These are phyloP conservation scores for Sebastes trivittatus DNA, from an alignment of 2,797 vertebrate species.

Conservation along the genomic window DNA sequence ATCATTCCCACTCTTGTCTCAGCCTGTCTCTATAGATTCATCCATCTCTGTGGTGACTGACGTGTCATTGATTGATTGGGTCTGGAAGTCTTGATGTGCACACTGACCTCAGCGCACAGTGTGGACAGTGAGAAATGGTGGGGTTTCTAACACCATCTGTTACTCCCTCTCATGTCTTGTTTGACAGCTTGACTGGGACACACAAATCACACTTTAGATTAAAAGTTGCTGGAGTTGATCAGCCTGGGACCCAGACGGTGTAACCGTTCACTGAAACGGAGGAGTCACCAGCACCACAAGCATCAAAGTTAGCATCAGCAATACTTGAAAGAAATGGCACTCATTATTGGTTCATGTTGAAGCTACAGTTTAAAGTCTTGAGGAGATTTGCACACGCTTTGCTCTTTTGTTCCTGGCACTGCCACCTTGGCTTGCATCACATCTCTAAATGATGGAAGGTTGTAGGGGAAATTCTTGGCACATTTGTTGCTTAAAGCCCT, in stretches of 20 bases:
- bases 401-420: background rate
- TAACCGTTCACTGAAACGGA: background rate
- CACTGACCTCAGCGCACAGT: background rate
- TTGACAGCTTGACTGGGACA: background rate
- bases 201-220: background rate
- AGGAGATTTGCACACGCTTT: background rate
- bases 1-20: background rate
- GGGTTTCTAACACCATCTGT: background rate
- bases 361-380: conserved; percentile 1
- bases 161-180: background rate
- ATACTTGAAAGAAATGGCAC: background rate
- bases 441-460: background rate
- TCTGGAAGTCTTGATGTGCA: background rate
- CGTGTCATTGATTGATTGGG: background rate
- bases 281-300: background rate
- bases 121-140: background rate
- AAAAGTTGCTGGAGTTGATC: background rate
- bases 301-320: background rate
- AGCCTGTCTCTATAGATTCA: background rate
- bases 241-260: background rate
- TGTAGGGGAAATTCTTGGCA: background rate
- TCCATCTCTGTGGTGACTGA: background rate
- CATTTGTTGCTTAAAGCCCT: background rate
- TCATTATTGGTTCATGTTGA: background rate
- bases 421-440: background rate